Percentiles rank a stretch among this genome's conserved stretches.
These are phyloP conservation scores for Tineola bisselliella DNA, from an alignment of 2,888 invertebrate genomes.

Conservation along the genomic window DNA sequence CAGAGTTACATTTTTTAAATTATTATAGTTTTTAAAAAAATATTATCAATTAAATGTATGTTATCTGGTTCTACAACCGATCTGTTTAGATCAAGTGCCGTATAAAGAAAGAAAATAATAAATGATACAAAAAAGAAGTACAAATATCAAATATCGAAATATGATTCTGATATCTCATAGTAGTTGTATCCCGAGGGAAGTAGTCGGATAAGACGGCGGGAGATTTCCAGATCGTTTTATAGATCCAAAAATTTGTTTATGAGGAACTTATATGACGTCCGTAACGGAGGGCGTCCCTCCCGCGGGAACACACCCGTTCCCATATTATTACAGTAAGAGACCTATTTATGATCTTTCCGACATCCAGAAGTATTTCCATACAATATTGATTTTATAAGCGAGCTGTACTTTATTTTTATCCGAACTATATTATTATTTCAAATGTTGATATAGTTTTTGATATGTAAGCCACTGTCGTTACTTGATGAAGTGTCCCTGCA, in stretches of 20 bases:
- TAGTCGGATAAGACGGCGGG: constrained; percentile 2
- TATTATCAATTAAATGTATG: no score
- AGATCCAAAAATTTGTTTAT: constrained; percentile 16
- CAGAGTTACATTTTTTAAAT: no score
- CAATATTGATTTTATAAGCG: no score
- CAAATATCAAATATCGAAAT: neutral
- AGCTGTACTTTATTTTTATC: no score
- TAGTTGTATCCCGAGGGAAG: neutral
- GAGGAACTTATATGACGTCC: constrained; percentile 11
- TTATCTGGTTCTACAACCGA: no score
- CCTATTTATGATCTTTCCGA: neutral
- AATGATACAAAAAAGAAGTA: neutral
- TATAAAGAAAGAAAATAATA: no score
- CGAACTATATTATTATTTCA: no score
- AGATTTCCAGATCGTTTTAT: constrained; percentile 15
- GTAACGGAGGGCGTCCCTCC: constrained; percentile 3
- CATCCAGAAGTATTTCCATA: neutral
- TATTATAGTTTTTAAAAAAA: no score
- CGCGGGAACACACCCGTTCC: neutral
- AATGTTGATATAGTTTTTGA: no score
- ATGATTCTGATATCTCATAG: neutral
- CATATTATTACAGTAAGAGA: neutral
- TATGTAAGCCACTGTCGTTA: no score
- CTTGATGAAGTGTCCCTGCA: no score
- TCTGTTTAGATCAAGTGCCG: no score